Evolutionary conservation across 2,888 invertebrate species (phyloP), one percentile per base, ranked within the genome.

Genomic region (Leptinotarsa peninsularis): DNA sequence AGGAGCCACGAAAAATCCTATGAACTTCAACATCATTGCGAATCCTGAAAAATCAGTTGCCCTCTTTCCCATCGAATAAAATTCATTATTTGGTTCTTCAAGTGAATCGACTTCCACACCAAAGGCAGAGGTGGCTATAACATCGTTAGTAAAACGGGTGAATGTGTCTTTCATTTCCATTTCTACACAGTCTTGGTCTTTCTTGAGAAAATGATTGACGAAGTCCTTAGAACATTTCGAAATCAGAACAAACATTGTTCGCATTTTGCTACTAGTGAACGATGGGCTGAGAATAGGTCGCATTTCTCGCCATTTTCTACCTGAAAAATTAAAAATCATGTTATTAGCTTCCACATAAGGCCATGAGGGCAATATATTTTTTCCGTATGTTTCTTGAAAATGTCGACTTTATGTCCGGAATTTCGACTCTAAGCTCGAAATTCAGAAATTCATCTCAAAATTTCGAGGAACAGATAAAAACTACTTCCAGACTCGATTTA

Each of bases 21-120:
- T 27, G 27, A 27, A 27, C 27, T 27, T 27, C 4, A 27, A 27
- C 27, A 27, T 27, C 27, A 27, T 27, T 27, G 4, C 27, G 27
- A 27, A 27, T 27, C 27, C 27, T 27, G 27, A 27, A 74, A 91
- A 89, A 2, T 86, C 86, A 0, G 90, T 89, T 13, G 89, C 83
- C 17, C 84, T 85, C 76, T 89, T 90, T 21, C 91, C 91, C 87
- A 89, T 90, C 52, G 82, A 71, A 79, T 90, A 92, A 82, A 93
- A 92, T 50, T 89, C 84, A 78, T 92, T 92, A 1, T 91, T 83
- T 13, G 84, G 87, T 0, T 92, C 88, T 5, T 84, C 83, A 21
- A 90, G 86, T 0, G 92, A 92, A 81, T 92, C 89, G 3, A 91
- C 89, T 79, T 80, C 75, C 33, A 82, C 75, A 5, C 82, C 82